phyloP scores from a whole-genome alignment of 2,888 invertebrate species.

The Tetragonisca angustula region DNA sequence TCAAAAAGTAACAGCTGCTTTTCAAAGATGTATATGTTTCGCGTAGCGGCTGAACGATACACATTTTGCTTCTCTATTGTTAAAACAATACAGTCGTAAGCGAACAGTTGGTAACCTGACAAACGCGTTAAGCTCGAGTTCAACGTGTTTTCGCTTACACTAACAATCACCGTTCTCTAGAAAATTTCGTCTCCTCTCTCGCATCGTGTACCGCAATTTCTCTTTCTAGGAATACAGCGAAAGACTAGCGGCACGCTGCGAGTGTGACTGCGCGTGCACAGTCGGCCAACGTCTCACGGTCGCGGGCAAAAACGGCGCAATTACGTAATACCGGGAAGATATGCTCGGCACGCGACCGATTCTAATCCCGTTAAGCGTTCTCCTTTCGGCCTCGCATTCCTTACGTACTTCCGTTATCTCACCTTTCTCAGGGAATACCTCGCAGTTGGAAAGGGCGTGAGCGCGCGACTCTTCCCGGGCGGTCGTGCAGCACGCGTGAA shows the following conservation, averaged over 20 bases:
- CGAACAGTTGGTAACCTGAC: no score
- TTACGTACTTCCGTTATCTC: conserved; percentile 70
- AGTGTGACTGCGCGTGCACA: conserved; percentile 4
- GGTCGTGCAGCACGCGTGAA: neutral
- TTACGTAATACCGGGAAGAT: conserved; percentile 69
- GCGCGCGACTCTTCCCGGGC: neutral
- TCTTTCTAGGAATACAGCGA: neutral
- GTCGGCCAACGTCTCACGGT: conserved; percentile 21
- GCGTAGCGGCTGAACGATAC: no score
- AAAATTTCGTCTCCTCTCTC: no score
- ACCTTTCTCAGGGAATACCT: conserved; percentile 50
- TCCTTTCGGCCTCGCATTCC: conserved; percentile 67
- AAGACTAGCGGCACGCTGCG: neutral
- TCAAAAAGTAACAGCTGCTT: no score
- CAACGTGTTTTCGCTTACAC: no score
- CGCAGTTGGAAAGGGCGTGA: conserved; percentile 30
- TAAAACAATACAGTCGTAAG: no score
- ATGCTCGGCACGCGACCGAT: conserved; percentile 75
- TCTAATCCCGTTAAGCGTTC: conserved; percentile 74
- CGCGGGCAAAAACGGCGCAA: conserved; percentile 48
- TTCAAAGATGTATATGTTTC: no score
- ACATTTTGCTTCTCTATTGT: no score
- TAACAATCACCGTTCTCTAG: no score
- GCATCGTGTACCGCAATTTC: no score
- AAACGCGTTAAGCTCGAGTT: no score